Evolutionary conservation across 2,888 invertebrate species (phyloP).

Genomic region (Aspidapion aeneum): DNA sequence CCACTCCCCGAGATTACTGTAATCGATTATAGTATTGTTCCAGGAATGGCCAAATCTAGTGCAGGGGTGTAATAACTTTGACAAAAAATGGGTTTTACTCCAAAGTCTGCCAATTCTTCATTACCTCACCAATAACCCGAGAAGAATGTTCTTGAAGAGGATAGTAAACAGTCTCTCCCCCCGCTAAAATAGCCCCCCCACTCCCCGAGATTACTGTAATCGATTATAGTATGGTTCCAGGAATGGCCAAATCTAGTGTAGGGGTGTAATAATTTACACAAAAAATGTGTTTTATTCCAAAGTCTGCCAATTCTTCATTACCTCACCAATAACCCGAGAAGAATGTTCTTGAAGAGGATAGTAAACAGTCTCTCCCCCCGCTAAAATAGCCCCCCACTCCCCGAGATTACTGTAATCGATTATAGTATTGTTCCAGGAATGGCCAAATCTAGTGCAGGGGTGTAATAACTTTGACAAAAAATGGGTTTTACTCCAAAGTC

Average conservation of each 20-base stretch:
- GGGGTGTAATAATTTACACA: constrained; percentile 42
- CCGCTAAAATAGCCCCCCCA: constrained; percentile 53
- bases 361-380: constrained; percentile 50
- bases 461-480: constrained; percentile 44
- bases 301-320: constrained; percentile 50
- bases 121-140: constrained; percentile 44
- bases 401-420: constrained; percentile 54
- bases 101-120: constrained; percentile 47
- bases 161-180: constrained; percentile 50
- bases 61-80: constrained; percentile 43
- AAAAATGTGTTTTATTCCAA: no score
- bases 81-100: constrained; percentile 43
- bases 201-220: constrained; percentile 52
- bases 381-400: constrained; percentile 51
- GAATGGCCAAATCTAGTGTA: constrained; percentile 50
- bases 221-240: constrained; percentile 53
- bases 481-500: constrained; percentile 39
- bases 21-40: constrained; percentile 53
- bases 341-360: constrained; percentile 48
- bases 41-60: constrained; percentile 50
- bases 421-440: constrained; percentile 52
- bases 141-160: constrained; percentile 47
- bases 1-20: constrained; percentile 53
- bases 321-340: constrained; percentile 44
- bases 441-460: constrained; percentile 49